phyloP scores from a whole-genome alignment of 2,113 vertebrate species.

The Menura novaehollandiae region DNA sequence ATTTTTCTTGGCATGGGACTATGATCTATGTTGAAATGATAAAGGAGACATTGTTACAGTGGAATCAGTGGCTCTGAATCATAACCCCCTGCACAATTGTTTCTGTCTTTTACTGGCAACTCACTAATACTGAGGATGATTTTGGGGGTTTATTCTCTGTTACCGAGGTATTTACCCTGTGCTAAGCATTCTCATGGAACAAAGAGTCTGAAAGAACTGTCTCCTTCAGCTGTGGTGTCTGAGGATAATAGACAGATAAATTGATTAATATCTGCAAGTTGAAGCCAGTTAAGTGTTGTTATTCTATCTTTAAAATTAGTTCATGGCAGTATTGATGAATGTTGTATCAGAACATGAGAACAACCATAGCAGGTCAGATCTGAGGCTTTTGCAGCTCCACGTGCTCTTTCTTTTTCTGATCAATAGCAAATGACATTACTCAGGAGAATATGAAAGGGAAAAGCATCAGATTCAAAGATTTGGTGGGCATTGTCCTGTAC shows the following conservation, averaged over 20 bases:
- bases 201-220: background rate
- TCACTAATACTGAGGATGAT: background rate
- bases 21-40: slow-evolving; percentile 20
- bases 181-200: background rate
- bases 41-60: slow-evolving; percentile 39
- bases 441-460: background rate
- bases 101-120: background rate
- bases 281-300: background rate
- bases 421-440: background rate
- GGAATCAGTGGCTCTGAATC: slow-evolving; percentile 28
- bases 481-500: background rate
- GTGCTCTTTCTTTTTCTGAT: background rate
- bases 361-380: background rate
- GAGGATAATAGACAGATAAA: background rate
- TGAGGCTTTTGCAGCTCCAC: background rate
- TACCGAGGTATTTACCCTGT: background rate
- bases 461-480: background rate
- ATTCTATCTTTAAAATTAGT: background rate
- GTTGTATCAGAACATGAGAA: background rate
- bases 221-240: background rate
- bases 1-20: slow-evolving; percentile 20
- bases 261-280: background rate
- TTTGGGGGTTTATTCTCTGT: background rate
- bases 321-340: background rate
- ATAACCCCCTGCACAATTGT: background rate